Evolutionary conservation across 2,888 invertebrate species (phyloP).

Genomic region (Augochlorella aurata): DNA sequence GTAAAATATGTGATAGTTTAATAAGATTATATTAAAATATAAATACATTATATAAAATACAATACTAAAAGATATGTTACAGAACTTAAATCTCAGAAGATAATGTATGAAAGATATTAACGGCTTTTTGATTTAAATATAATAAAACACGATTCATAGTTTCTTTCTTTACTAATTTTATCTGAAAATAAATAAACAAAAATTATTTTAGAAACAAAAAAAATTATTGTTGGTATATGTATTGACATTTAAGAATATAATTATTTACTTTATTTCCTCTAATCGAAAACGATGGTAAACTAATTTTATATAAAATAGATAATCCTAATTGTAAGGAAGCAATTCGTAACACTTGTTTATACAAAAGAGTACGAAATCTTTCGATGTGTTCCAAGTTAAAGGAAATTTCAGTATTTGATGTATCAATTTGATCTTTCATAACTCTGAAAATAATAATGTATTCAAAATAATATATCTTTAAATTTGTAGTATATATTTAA

Average conservation of each 20-base stretch:
- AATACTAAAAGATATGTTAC: background rate
- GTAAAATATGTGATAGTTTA: slow-evolving; percentile 17
- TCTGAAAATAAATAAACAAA: slow-evolving; percentile 66
- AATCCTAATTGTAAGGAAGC: slow-evolving; percentile 72
- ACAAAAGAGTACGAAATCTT: slow-evolving; percentile 70
- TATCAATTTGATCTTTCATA: slow-evolving; percentile 23
- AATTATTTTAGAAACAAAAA: slow-evolving; percentile 10
- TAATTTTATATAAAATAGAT: slow-evolving; percentile 72
- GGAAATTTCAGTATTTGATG: slow-evolving; percentile 10
- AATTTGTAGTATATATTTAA: background rate
- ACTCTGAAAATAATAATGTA: slow-evolving; percentile 41
- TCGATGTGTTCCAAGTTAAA: slow-evolving; percentile 68
- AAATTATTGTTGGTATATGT: background rate
- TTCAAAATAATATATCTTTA: slow-evolving; percentile 9
- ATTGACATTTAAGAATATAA: slow-evolving; percentile 25
- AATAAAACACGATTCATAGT: slow-evolving; percentile 72
- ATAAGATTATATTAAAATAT: slow-evolving; percentile 13
- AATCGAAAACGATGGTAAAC: slow-evolving; percentile 72
- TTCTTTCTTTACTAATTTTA: slow-evolving; percentile 71
- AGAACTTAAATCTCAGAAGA: slow-evolving; percentile 54
- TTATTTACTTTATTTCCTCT: slow-evolving; percentile 72
- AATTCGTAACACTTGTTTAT: slow-evolving; percentile 65
- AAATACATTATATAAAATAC: background rate
- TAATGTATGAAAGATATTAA: slow-evolving; percentile 69
- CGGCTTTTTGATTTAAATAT: slow-evolving; percentile 76